A percentile compares a stretch with the other conserved stretches of the same genome.
These are phyloP conservation scores for Drosophila santomea DNA, from an alignment of 1,140 invertebrate genomes.

Conservation along the genomic window DNA sequence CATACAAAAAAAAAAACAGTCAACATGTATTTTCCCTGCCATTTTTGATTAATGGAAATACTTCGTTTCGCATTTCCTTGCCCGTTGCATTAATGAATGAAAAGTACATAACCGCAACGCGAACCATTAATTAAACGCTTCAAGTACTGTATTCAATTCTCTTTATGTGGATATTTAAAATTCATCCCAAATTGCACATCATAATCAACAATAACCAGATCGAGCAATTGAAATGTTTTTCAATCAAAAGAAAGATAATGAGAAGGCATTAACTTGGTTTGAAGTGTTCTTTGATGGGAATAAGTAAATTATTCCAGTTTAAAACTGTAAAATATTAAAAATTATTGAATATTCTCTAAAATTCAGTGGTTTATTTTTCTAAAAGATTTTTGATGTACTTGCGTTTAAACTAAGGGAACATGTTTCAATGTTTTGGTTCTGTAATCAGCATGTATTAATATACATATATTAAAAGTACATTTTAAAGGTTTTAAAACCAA, in stretches of 20 bases:
- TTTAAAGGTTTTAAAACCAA: background rate
- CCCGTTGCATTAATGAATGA: conserved; percentile 59
- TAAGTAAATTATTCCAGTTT: conserved; percentile 11
- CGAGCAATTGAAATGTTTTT: conserved; percentile 58
- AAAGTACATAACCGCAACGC: conserved; percentile 60
- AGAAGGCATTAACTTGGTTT: conserved; percentile 22
- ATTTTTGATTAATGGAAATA: conserved; percentile 78
- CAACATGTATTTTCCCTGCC: conserved; percentile 23
- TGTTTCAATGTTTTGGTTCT: too few relatives aligned
- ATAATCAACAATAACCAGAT: conserved; percentile 55
- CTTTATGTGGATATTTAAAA: conserved; percentile 6
- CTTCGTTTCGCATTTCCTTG: conserved; percentile 11
- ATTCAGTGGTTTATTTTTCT: too few relatives aligned
- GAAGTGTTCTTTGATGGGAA: conserved; percentile 24
- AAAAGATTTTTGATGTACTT: too few relatives aligned
- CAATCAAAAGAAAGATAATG: conserved; percentile 37
- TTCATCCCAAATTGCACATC: conserved; percentile 23
- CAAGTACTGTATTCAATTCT: conserved; percentile 31
- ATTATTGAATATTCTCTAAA: too few relatives aligned
- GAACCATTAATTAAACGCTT: conserved; percentile 72
- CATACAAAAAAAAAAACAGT: background rate
- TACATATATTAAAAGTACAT: background rate
- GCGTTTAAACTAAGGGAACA: too few relatives aligned
- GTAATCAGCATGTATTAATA: too few relatives aligned
- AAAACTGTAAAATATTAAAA: background rate